Evolutionary conservation across 1,140 invertebrate genomes (phyloP).

Genomic region (Drosophila ercepeae): DNA sequence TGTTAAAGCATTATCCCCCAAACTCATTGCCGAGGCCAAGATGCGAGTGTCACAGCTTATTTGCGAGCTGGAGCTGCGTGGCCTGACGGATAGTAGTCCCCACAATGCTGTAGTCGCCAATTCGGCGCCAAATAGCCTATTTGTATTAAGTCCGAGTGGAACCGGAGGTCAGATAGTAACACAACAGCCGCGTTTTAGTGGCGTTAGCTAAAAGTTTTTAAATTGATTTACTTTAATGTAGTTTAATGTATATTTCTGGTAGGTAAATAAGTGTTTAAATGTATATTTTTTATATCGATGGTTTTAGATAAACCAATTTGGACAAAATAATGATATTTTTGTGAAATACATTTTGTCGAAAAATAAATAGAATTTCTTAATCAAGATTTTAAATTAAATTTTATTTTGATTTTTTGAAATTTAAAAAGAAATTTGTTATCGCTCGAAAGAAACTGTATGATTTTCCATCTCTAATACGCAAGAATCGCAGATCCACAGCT

Average conservation of each 20-base stretch:
- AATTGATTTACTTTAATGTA: conserved; percentile 6
- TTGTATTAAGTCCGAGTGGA: neutral
- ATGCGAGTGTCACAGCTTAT: conserved; percentile 80
- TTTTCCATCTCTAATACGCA: neutral
- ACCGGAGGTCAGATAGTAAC: conserved; percentile 1
- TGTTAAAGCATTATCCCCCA: conserved; percentile 74
- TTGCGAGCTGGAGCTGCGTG: conserved; percentile 74
- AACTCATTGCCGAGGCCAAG: conserved; percentile 75
- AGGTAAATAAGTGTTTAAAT: conserved; percentile 2
- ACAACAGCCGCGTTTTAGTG: conserved; percentile 29
- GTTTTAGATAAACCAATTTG: neutral
- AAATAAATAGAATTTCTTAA: neutral
- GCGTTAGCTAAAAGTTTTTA: conserved; percentile 22
- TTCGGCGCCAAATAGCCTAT: conserved; percentile 9
- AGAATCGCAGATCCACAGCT: no score
- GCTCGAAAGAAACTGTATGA: no score
- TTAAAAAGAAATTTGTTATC: neutral
- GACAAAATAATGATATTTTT: neutral
- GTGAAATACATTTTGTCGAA: neutral
- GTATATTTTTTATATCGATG: neutral
- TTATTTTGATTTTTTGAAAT: neutral
- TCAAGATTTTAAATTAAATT: neutral
- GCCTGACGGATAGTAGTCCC: conserved; percentile 48
- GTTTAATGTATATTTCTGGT: conserved; percentile 18
- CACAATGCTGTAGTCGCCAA: conserved; percentile 1